These are phyloP conservation scores for Ochropacha duplaris DNA, from an alignment of 2,888 invertebrate species.

Conservation along the genomic window DNA sequence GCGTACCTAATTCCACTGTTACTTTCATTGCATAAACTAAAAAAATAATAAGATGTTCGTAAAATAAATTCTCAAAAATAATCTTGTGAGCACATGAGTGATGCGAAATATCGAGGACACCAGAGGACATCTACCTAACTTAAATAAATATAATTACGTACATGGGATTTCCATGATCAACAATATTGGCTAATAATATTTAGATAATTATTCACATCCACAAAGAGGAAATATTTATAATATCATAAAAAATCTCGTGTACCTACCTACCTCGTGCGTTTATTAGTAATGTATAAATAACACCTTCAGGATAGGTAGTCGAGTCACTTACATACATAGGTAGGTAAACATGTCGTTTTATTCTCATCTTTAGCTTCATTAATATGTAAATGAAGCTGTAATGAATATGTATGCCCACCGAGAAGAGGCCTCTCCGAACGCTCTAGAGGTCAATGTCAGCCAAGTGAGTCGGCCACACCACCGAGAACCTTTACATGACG, in stretches of 20 bases:
- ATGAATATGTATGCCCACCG: slow-evolving; percentile 65
- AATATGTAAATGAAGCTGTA: slow-evolving; percentile 65
- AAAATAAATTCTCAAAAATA: not conserved
- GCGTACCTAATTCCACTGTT: too few relatives aligned
- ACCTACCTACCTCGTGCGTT: not conserved
- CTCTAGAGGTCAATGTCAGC: slow-evolving; percentile 74
- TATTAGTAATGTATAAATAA: not conserved
- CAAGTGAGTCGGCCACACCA: slow-evolving; percentile 49
- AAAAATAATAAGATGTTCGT: too few relatives aligned
- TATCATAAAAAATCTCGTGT: not conserved
- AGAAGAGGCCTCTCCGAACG: slow-evolving; percentile 65
- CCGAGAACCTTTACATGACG: slow-evolving; percentile 40
- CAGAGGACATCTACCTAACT: not conserved
- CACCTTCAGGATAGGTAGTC: too few relatives aligned
- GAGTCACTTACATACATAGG: slow-evolving; percentile 7
- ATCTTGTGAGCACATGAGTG: not conserved
- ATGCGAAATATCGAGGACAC: not conserved
- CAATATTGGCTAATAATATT: not conserved
- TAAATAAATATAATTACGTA: not conserved
- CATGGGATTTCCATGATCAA: not conserved
- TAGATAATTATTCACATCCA: not conserved
- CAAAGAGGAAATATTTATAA: not conserved
- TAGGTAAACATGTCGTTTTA: slow-evolving; percentile 39
- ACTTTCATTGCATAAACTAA: too few relatives aligned
- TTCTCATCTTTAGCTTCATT: slow-evolving; percentile 53